These are phyloP conservation scores for Gymnogyps californianus DNA, from an alignment of 2,113 vertebrate species.

Conservation along the genomic window DNA sequence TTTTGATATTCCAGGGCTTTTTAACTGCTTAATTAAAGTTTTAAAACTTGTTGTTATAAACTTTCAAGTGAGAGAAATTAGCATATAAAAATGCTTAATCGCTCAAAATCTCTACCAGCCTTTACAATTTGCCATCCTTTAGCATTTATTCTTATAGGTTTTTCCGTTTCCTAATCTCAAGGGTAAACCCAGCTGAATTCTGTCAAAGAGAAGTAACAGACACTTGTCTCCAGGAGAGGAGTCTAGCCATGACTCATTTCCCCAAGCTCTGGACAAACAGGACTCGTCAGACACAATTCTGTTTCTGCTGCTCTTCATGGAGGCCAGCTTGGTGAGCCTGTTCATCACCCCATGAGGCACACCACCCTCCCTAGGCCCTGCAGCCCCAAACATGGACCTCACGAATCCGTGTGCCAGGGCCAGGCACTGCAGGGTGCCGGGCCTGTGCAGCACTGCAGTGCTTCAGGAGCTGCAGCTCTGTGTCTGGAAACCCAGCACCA, in stretches of 20 bases:
- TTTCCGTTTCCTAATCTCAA: neutral
- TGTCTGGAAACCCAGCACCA: neutral
- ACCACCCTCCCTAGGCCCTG: neutral
- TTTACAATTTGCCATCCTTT: neutral
- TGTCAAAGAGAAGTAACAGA: neutral
- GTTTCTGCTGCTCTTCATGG: neutral
- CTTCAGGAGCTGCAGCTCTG: neutral
- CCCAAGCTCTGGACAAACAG: neutral
- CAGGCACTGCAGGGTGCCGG: accelerated
- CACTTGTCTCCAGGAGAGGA: neutral
- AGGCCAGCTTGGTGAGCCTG: neutral
- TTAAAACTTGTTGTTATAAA: neutral
- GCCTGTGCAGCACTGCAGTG: accelerated
- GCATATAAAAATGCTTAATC: neutral
- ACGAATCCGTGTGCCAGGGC: accelerated
- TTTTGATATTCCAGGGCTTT: neutral
- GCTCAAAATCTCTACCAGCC: neutral
- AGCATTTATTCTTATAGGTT: neutral
- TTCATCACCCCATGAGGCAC: neutral
- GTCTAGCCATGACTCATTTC: neutral
- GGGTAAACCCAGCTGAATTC: neutral
- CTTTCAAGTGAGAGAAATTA: neutral
- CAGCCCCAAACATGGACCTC: neutral
- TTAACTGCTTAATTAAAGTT: neutral
- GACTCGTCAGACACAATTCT: neutral